phyloP scores from a whole-genome alignment of 1,140 invertebrate genomes.

The Drosophila busckii region DNA sequence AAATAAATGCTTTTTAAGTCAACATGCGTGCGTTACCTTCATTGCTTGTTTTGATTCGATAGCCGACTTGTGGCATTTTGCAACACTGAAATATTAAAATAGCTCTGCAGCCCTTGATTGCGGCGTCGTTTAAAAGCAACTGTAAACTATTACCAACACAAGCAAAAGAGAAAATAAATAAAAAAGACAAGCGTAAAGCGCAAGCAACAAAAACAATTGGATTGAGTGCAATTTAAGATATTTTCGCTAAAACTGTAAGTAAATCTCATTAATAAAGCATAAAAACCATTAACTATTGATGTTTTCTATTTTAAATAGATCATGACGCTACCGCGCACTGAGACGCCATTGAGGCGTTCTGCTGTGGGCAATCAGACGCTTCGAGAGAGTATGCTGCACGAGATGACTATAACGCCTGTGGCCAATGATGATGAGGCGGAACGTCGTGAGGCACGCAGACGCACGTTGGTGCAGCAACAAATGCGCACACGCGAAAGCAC shows the following conservation, averaged over 20 bases:
- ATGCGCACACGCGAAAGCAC: constrained; percentile 17
- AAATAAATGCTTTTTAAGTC: too few species aligned
- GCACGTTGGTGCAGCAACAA: constrained; percentile 49
- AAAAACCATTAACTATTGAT: not conserved
- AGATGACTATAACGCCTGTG: constrained; percentile 24
- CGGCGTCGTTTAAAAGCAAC: constrained; percentile 73
- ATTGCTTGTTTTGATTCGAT: too few species aligned
- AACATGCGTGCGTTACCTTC: too few species aligned
- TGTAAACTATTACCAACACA: constrained; percentile 68
- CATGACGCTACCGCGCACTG: constrained; percentile 61
- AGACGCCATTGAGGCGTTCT: constrained; percentile 70
- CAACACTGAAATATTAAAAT: constrained; percentile 37
- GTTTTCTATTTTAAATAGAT: constrained; percentile 5
- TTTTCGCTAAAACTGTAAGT: not conserved
- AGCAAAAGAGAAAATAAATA: constrained; percentile 31
- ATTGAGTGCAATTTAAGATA: constrained; percentile 16
- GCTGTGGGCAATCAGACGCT: constrained; percentile 65
- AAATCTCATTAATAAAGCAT: not conserved
- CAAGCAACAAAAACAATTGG: constrained; percentile 8
- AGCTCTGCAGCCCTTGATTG: constrained; percentile 45
- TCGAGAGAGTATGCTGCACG: constrained; percentile 40
- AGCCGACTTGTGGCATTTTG: constrained; percentile 12
- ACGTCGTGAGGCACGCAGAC: constrained; percentile 56
- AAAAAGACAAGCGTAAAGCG: constrained; percentile 37
- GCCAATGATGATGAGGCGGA: constrained; percentile 78